Conservation (phyloP, 2,113 vertebrate genomes). For the Sander vitreus region DNA sequence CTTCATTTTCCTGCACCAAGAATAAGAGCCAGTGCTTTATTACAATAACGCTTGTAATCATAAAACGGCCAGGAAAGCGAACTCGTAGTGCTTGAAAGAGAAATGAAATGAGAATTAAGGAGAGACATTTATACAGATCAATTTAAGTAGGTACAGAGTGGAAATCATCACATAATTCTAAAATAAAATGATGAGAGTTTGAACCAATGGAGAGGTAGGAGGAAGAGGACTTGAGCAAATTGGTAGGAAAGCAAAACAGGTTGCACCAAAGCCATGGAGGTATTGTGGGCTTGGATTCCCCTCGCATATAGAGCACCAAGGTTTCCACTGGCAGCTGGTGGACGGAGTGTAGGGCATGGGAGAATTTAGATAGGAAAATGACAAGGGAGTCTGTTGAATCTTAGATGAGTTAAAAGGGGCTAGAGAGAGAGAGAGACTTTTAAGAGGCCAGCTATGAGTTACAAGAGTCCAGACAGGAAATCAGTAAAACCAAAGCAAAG, state of each 20-base stretch:
- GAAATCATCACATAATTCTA: neutral
- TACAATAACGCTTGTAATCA: slow-evolving; percentile 11
- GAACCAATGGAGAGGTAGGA: neutral
- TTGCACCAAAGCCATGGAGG: neutral
- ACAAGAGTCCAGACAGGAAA: slow-evolving; percentile 24
- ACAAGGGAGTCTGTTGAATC: slow-evolving; percentile 49
- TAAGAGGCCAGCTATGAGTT: slow-evolving; percentile 10
- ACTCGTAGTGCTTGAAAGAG: slow-evolving; percentile 17
- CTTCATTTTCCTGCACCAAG: slow-evolving; percentile 29
- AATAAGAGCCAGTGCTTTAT: neutral
- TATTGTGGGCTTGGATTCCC: neutral
- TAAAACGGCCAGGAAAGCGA: slow-evolving; percentile 26
- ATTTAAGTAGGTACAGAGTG: slow-evolving; percentile 18
- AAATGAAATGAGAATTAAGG: slow-evolving; percentile 38
- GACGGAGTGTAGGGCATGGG: neutral
- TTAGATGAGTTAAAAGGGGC: slow-evolving; percentile 42
- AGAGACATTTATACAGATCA: slow-evolving; percentile 16
- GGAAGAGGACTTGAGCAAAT: neutral
- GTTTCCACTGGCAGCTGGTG: slow-evolving; percentile 25
- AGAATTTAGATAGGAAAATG: slow-evolving; percentile 49
- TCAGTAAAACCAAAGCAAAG: slow-evolving; percentile 34
- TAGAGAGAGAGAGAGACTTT: slow-evolving; percentile 30
- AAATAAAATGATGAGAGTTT: neutral
- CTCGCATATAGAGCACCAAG: slow-evolving; percentile 1
- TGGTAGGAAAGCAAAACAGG: neutral